Percentiles rank a stretch among this genome's conserved stretches.
Conservation (phyloP, 2,888 invertebrate species). For the Litoditis marina region DNA sequence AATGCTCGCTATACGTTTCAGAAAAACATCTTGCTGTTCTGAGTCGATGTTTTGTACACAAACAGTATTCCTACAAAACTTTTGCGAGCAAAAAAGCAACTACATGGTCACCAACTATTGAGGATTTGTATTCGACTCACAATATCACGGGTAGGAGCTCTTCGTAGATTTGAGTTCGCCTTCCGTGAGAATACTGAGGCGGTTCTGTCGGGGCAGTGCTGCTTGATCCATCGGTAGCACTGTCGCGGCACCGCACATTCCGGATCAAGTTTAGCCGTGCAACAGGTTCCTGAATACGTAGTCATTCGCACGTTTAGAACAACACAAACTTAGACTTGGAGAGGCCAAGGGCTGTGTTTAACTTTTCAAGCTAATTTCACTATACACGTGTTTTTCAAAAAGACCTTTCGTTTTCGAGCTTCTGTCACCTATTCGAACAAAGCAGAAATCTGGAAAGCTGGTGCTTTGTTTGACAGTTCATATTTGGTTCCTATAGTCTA, state of each 20-base stretch:
- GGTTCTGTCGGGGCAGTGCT: conserved; percentile 36
- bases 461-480: no score
- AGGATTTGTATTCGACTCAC: no score
- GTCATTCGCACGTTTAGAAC: background rate
- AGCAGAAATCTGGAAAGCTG: no score
- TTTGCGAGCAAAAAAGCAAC: background rate
- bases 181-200: conserved; percentile 28
- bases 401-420: no score
- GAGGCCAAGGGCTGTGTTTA: no score
- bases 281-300: conserved; percentile 25
- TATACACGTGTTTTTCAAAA: no score
- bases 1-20: background rate
- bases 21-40: background rate
- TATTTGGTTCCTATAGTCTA: no score
- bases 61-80: background rate
- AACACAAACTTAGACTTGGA: no score
- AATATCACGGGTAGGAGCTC: conserved; percentile 25
- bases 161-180: conserved; percentile 20
- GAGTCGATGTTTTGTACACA: background rate
- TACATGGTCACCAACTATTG: no score
- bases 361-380: no score
- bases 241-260: conserved; percentile 32
- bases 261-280: conserved; percentile 24
- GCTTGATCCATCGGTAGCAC: conserved; percentile 31
- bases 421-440: no score